Base-by-base conservation (phyloP, 2,797 vertebrate species). In the Melopsittacus undulatus region DNA sequence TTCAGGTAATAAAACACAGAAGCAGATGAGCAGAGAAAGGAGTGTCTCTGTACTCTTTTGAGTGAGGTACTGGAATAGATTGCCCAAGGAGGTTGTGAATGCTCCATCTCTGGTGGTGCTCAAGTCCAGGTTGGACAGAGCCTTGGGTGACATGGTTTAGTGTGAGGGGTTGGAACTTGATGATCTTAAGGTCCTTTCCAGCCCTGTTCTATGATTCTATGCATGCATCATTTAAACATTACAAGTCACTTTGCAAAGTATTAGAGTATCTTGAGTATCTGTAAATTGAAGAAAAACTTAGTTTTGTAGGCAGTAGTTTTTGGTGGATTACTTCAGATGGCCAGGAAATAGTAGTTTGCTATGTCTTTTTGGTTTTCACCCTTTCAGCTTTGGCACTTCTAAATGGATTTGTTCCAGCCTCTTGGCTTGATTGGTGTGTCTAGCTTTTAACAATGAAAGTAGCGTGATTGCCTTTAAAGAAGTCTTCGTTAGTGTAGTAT, bases 31-130 rank as follows among this genome's bases (percentile, higher is more conserved):
- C 52, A 72, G 64, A 42, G 46, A 32, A 10, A 9, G 30, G 51
- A 3, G 19, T 0, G 3, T 0, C 2, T 38, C 10, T 17, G 30
- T 1, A 1, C 19, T 9, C 30, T 78, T 43, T 3, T 19, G 26
- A 20, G 54, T 56, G 54, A 56, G 20, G 20, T 9, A 56, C 54
- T 56, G 32, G 54, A n/a, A n/a, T 56, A 54, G 13, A 20, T 56
- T 56, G 32, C 54, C 54, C 32, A 56, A n/a, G 54, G 32, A 56
- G n/a, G 32, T 5, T 56, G 54, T n/a, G 32, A 56, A 56, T n/a
- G 32, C 54, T n/a, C 20, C 13, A n/a, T 56, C 9, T 9, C 13
- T 56, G 54, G 13, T 7, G 11, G 32, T 56, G 54, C 14, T n/a
- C 20, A 56, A 22, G 32, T 56, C 12, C 20, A 56, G 52, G 20